Base-by-base conservation (phyloP, 2,113 vertebrate species). In the Electrona antarctica region DNA sequence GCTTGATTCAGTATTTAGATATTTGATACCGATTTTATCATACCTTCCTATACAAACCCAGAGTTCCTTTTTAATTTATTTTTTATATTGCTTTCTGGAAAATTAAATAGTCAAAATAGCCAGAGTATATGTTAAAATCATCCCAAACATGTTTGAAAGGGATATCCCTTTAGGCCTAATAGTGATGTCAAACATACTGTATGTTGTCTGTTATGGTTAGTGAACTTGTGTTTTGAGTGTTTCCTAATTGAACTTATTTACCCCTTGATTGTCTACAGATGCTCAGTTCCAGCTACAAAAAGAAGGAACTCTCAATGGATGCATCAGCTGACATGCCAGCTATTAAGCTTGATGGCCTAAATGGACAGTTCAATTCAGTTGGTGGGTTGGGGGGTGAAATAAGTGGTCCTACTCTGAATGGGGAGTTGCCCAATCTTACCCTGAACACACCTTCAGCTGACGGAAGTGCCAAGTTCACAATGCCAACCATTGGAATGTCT, bases 391-490 rank as follows among this genome's bases (percentile, higher is more conserved):
- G 63, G 15, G 78, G 72, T 71, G 55, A 79, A 69, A 67, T 90
- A 8, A 69, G 15, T 58, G 33, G 50, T 54, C 77, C 80, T 0
- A 77, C 49, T 67, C n/a, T 89, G 14, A 90, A 88, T 50, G 85
- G 87, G 74, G 75, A 77, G 51, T 63, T 87, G 64, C 85, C 90
- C 5, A 73, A 69, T 63, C 21, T 91, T 8, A 77, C 76, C 64
- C 41, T 87, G 50, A 77, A 87, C 10, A 70, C 29, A 0, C 66
- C 59, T 7, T 79, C 77, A 55, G 51, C 64, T 60, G 65, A 83
- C 51, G 64, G 49, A 46, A 59, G 70, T 33, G 77, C 70, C 65
- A 82, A 78, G 13, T 72, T 91, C 14, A 79, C 45, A 58, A 64
- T 76, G 56, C 82, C 91, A 46, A 81, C 82, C 1, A 6, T 82